Evolutionary conservation across 53 echinoderm and acorn worm genomes (phyloP).

Genomic region (Paelopatides confundens): DNA sequence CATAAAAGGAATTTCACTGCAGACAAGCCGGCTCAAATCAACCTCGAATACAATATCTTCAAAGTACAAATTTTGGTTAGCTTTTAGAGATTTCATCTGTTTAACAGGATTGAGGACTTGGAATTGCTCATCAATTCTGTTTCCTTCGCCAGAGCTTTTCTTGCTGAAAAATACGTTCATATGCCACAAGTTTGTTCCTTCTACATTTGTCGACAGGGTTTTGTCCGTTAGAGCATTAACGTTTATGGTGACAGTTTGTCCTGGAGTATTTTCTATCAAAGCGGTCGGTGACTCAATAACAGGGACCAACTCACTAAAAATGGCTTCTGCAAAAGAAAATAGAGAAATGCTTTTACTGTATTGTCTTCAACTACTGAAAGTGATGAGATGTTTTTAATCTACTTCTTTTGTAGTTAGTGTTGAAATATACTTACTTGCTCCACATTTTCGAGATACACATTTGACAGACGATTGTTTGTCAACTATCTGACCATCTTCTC

Average conservation of each 20-base stretch:
- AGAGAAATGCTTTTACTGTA: no score
- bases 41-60: constrained; percentile 10
- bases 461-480: neutral
- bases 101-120: neutral
- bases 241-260: neutral
- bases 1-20: constrained; percentile 36
- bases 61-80: neutral
- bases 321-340: neutral
- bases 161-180: constrained; percentile 42
- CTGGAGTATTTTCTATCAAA: constrained; percentile 45
- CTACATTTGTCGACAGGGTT: neutral
- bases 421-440: constrained; percentile 39
- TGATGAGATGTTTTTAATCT: no score
- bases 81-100: neutral
- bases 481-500: neutral
- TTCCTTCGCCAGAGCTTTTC: constrained; percentile 6
- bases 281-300: neutral
- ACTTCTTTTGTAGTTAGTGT: no score
- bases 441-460: constrained; percentile 29
- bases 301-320: constrained; percentile 16
- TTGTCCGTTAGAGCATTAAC: constrained; percentile 16
- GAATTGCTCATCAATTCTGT: constrained; percentile 5
- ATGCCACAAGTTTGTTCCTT: constrained; percentile 17
- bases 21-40: constrained; percentile 4
- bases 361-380: no score